These are phyloP conservation scores for Turritopsis rubra DNA, from an alignment of 30 jellyfish, hydroid and myxozoan species.

Conservation along the genomic window DNA sequence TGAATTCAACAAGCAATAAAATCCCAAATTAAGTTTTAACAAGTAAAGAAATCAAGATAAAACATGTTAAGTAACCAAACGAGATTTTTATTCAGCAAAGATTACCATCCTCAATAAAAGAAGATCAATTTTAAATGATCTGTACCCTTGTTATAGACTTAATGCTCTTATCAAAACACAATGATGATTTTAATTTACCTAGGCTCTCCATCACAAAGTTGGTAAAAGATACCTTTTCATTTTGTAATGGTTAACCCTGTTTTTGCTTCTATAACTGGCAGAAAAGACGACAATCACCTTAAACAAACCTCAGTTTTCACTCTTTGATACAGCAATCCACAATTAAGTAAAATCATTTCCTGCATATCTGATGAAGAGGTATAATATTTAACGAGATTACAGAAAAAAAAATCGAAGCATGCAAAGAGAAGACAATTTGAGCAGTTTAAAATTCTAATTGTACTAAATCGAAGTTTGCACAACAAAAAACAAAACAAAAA, in stretches of 20 bases:
- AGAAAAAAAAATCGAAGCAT: not conserved
- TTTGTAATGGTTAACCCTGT: too few relatives aligned
- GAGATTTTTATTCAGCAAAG: not conserved
- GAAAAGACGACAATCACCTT: too few relatives aligned
- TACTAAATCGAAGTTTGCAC: not conserved
- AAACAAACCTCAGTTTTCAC: too few relatives aligned
- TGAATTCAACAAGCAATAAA: too few relatives aligned
- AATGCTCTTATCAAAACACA: not conserved
- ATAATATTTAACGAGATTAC: not conserved
- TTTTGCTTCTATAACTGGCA: too few relatives aligned
- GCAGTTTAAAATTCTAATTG: not conserved
- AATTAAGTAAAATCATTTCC: not conserved
- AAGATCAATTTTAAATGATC: not conserved
- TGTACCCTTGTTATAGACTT: not conserved
- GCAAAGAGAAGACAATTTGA: not conserved
- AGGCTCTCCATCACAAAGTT: not conserved
- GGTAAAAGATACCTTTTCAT: not conserved
- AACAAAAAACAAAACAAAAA: not conserved
- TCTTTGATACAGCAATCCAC: not conserved
- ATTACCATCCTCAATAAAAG: not conserved
- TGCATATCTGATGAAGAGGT: not conserved
- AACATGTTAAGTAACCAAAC: not conserved
- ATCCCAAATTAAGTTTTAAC: not conserved
- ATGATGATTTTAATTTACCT: not conserved
- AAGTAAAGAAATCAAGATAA: too few relatives aligned